These are phyloP conservation scores for Pseudorectes ferrugineus DNA, from an alignment of 2,113 vertebrate species.

Conservation along the genomic window DNA sequence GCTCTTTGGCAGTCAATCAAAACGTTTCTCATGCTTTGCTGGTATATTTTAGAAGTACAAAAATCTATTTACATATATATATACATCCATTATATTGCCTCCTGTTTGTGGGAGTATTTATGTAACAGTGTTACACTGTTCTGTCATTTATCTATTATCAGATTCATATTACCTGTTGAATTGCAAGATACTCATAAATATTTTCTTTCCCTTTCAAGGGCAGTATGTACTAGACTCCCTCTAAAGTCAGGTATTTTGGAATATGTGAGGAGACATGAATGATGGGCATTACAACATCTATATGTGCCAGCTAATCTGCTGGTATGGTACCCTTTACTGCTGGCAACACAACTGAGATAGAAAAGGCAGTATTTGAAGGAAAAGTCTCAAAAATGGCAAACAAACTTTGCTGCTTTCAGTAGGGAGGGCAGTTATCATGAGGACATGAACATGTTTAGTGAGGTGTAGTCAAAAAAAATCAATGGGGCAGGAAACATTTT, in stretches of 20 bases:
- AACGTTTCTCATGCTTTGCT: neutral
- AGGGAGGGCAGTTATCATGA: neutral
- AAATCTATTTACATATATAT: neutral
- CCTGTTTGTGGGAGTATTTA: neutral
- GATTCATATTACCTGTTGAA: neutral
- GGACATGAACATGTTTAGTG: neutral
- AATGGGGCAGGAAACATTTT: neutral
- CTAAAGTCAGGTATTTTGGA: neutral
- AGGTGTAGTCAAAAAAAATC: neutral
- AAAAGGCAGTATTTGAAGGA: neutral
- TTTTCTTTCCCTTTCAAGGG: neutral
- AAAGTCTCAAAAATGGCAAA: neutral
- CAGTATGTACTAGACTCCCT: neutral
- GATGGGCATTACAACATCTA: neutral
- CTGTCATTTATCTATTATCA: neutral
- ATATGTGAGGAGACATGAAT: neutral
- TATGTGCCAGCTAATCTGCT: neutral
- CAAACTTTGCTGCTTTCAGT: neutral
- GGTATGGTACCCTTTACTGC: neutral
- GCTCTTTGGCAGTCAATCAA: neutral
- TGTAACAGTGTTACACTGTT: neutral
- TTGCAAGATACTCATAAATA: neutral
- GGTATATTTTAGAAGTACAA: neutral
- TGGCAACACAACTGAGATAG: neutral
- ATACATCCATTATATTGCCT: neutral